Conservation (phyloP, 2,113 vertebrate species). For the Carassius gibelio region DNA sequence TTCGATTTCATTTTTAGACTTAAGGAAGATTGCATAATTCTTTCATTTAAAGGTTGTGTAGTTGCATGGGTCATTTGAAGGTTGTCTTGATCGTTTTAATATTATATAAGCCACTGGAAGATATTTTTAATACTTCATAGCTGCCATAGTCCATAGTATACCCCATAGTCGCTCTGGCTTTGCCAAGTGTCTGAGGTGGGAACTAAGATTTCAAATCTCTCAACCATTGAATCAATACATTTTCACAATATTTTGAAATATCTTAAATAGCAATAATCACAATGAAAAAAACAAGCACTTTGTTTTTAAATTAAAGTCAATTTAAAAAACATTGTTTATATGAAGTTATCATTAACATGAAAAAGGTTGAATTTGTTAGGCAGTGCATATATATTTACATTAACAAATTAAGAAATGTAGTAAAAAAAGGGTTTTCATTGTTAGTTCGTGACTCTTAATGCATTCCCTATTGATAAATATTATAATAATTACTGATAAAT, state of each 20-base stretch:
- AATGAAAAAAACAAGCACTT: neutral
- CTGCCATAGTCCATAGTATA: neutral
- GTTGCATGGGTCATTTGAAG: slow-evolving; percentile 1
- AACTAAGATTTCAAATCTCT: neutral
- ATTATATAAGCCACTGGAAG: slow-evolving; percentile 9
- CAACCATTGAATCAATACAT: neutral
- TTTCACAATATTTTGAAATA: neutral
- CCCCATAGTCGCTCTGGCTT: neutral
- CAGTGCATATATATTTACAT: neutral
- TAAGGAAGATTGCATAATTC: slow-evolving; percentile 5
- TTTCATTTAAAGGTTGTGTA: neutral
- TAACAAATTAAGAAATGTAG: no score
- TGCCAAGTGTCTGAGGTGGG: neutral
- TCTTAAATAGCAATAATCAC: neutral
- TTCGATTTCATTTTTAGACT: slow-evolving; percentile 11
- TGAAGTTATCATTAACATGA: neutral
- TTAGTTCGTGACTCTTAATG: no score
- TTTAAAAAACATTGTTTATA: neutral
- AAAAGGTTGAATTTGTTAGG: neutral
- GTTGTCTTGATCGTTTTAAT: neutral
- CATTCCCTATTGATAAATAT: no score
- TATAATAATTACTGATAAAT: no score
- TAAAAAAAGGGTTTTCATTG: no score
- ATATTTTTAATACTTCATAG: neutral
- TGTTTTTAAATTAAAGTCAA: neutral